A percentile compares a stretch with the other conserved stretches of the same genome.
Conservation (phyloP, 1,140 invertebrate genomes). For the roundworm (Caenorhabditis elegans) region WBcel235 BX284606.5:10309501-10310000, state of each 20-base stretch:
- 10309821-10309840: neutral
- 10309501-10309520: conserved; percentile 11
- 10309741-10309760: conserved; percentile 8
- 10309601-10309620: neutral
- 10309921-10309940: neutral
- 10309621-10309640: conserved; percentile 12
- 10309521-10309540: neutral
- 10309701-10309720: neutral
- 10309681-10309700: neutral
- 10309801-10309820: neutral
- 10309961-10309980: conserved; percentile 12
- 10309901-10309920: conserved; percentile 33
- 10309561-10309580: neutral
- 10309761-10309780: conserved; percentile 29
- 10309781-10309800: neutral
- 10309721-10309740: too few relatives aligned
- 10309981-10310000: neutral
- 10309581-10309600: neutral
- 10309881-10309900: conserved; percentile 32
- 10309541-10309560: neutral
- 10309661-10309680: conserved; percentile 4
- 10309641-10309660: conserved; percentile 28
- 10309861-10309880: neutral
- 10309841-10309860: conserved; percentile 31
- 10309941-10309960: neutral